phyloP scores from a whole-genome alignment of 2,113 vertebrate genomes.

The Todiramphus saurophagus region DNA sequence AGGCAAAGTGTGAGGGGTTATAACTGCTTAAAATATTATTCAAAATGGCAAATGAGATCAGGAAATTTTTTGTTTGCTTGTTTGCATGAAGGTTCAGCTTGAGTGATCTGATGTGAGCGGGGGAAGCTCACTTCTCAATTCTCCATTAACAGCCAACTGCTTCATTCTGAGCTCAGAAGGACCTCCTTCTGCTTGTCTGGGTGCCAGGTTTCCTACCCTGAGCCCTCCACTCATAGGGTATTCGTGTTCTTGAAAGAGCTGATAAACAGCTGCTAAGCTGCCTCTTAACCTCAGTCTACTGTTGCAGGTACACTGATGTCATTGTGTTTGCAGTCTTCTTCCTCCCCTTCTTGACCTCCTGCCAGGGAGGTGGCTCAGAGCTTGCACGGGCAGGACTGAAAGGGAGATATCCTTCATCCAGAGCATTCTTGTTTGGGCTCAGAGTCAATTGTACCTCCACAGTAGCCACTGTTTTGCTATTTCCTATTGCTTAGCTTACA shows the following conservation, averaged over 20 bases:
- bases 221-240: background rate
- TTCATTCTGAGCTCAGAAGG: background rate
- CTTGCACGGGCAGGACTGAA: accelerated
- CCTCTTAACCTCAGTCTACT: background rate
- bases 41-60: background rate
- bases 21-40: background rate
- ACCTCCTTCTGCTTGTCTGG: background rate
- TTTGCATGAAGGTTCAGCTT: background rate
- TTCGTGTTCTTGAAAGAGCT: background rate
- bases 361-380: background rate
- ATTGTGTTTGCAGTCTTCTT: background rate
- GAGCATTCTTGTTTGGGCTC: background rate
- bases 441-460: background rate
- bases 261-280: background rate
- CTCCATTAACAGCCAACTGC: background rate
- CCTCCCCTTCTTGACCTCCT: background rate
- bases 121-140: background rate
- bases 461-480: background rate
- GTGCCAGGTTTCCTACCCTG: background rate
- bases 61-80: background rate
- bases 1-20: background rate
- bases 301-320: background rate
- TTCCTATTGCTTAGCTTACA: background rate
- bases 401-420: background rate
- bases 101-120: background rate